Base-by-base conservation (phyloP, 2,888 invertebrate genomes). In the Caenorhabditis wallacei region DNA sequence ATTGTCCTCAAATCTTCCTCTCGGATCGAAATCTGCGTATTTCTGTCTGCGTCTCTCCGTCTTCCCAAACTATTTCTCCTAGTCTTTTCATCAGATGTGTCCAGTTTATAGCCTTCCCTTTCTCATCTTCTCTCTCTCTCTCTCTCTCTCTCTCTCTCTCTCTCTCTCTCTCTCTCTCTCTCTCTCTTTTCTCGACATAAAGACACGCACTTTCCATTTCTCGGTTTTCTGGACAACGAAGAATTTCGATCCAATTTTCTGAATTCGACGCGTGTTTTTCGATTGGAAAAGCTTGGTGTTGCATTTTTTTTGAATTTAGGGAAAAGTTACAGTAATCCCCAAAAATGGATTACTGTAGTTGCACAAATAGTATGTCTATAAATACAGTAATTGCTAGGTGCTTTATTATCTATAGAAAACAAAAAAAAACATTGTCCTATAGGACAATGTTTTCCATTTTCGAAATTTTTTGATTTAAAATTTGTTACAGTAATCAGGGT, bases 21-120 rank as follows among this genome's bases (percentile, higher is more conserved):
- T 59, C 40, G 59, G 59, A 59, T 59, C 59, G 37, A 37, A 57
- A 57, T 46, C 53, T 35, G n/a, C 11, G 1, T 51, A 22, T 35
- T n/a, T 13, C n/a, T 56, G n/a, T 69, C 69, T 53, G n/a, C 51
- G 51, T 59, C 61, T 51, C 51, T 51, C 40, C 4, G 3, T 40
- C 40, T 40, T 37, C 20, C 35, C 10, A 56, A 8, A n/a, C 18
- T 35, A n/a, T 37, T 37, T 35, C 57, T 56, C 35, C n/a, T n/a
- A n/a, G n/a, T 54, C 59, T 69, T 59, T 59, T 24, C 74, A 37
- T 66, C 46, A 54, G 30, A 48, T 71, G 57, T 57, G 70, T 71
- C 71, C 71, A 71, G 71, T 71, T 71, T 78, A 54, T 76, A 56
- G 56, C 53, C 43, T 64, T 59, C 46, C 37, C 53, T 68, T 48